A percentile compares a stretch with the other conserved stretches of the same genome.
Evolutionary conservation across 2,113 vertebrate genomes (phyloP).

Genomic region (Malurus alboscapulatus): DNA sequence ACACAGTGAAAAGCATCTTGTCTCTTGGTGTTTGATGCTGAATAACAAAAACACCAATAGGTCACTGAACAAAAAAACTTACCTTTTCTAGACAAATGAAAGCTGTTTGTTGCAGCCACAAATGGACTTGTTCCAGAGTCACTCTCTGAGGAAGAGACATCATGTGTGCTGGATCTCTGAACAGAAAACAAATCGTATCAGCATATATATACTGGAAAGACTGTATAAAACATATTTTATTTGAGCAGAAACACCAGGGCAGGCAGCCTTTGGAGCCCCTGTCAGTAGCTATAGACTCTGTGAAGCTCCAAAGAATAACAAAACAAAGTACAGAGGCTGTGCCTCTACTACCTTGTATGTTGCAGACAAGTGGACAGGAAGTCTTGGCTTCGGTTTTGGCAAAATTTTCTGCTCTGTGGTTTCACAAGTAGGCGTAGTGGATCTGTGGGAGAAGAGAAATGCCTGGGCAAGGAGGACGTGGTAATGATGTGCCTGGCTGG

Average conservation of each 20-base stretch:
- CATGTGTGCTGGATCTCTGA: constrained; percentile 40
- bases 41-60: background rate
- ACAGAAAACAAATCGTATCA: background rate
- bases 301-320: background rate
- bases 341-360: constrained; percentile 41
- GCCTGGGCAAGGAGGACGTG: background rate
- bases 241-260: background rate
- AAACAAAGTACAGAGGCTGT: background rate
- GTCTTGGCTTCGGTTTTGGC: constrained; percentile 1
- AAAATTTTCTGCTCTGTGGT: background rate
- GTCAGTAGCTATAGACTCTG: background rate
- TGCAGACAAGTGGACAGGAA: background rate
- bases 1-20: background rate
- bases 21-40: background rate
- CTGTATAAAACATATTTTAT: background rate
- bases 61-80: background rate
- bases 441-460: background rate
- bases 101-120: background rate
- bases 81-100: constrained; percentile 32
- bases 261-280: background rate
- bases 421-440: background rate
- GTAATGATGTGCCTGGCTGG: background rate
- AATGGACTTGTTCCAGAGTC: constrained; percentile 7
- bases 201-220: background rate
- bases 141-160: constrained; percentile 52